Percentiles rank a stretch among this genome's conserved stretches.
phyloP scores from a whole-genome alignment of 2,888 invertebrate species.

The Lissocephala sabroskyi region DNA sequence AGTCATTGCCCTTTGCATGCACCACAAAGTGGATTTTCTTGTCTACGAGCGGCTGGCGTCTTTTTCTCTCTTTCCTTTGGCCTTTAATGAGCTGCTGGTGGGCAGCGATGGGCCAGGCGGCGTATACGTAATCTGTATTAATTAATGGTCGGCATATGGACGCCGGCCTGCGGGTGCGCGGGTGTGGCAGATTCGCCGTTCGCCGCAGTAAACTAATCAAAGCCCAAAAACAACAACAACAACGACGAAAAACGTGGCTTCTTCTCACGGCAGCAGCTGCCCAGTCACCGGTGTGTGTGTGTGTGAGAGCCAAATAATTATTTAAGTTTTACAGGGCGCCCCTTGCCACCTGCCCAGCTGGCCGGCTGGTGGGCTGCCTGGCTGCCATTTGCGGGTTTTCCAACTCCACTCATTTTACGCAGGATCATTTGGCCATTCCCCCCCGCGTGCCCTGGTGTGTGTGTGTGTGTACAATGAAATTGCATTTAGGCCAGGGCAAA shows the following conservation, averaged over 20 bases:
- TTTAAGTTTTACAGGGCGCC: constrained; percentile 9
- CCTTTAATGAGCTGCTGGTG: no score
- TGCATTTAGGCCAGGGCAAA: constrained; percentile 22
- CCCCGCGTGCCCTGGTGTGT: no score
- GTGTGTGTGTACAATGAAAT: constrained; percentile 37
- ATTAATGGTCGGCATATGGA: constrained; percentile 1
- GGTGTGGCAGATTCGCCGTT: not conserved
- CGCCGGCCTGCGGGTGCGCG: not conserved
- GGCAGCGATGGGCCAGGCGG: not conserved
- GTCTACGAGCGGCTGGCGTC: no score
- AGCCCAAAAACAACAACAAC: constrained; percentile 6
- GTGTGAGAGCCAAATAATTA: constrained; percentile 22
- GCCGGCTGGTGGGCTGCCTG: constrained; percentile 4
- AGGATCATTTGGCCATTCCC: no score
- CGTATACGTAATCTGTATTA: constrained; percentile 15
- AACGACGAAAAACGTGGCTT: not conserved
- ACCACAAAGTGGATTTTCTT: no score
- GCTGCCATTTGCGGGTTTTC: no score
- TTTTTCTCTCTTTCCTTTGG: no score
- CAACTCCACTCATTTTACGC: constrained; percentile 19
- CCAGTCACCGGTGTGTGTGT: not conserved
- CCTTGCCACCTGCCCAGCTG: not conserved
- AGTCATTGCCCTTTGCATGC: no score
- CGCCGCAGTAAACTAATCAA: constrained; percentile 20
- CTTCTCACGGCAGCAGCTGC: no score